Evolutionary conservation across 2,113 vertebrate genomes (phyloP), one percentile per base, ranked within the genome.

Genomic region (Etheostoma cragini): DNA sequence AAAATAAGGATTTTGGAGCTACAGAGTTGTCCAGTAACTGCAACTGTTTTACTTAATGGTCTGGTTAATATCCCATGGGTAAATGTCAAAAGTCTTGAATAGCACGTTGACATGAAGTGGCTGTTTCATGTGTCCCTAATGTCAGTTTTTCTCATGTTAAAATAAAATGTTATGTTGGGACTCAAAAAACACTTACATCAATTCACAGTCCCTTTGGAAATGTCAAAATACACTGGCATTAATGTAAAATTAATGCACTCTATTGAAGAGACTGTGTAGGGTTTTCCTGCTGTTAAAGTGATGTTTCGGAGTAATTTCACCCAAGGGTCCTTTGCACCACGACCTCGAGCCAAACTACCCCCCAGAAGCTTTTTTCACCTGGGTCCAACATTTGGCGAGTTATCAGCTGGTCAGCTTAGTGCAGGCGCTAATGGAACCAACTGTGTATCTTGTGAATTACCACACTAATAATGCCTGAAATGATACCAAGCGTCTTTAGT

Each of bases 191-290:
- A 17, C 72, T n/a, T 21, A 13, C 13, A 68, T 5, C 5, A 24
- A 47, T 65, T 81, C 49, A 63, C 38, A 72, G 13, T 22, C 15
- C 49, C 21, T 61, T 24, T 38, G 33, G 46, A 81, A 70, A 83
- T 79, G 66, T 80, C 71, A 81, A 76, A 76, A 81, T 47, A 26
- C 30, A 70, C 24, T 65, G 24, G 11, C 50, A 67, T 74, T 52
- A 73, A 84, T 73, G 62, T 60, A 61, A 57, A 70, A 72, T 17
- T 57, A 22, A 78, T 76, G 49, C 68, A 47, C 72, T 63, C 72
- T 64, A 72, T 0, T 46, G 66, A 76, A 86, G 50, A 72, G 47
- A 83, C 52, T 75, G 64, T 76, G 42, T 66, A 60, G 80, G 76
- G 46, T 53, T 22, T 47, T 80, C 65, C 49, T 72, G 60, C 72